Evolutionary conservation across 2,888 invertebrate species (phyloP).

Genomic region (Yponomeuta plumbellus): DNA sequence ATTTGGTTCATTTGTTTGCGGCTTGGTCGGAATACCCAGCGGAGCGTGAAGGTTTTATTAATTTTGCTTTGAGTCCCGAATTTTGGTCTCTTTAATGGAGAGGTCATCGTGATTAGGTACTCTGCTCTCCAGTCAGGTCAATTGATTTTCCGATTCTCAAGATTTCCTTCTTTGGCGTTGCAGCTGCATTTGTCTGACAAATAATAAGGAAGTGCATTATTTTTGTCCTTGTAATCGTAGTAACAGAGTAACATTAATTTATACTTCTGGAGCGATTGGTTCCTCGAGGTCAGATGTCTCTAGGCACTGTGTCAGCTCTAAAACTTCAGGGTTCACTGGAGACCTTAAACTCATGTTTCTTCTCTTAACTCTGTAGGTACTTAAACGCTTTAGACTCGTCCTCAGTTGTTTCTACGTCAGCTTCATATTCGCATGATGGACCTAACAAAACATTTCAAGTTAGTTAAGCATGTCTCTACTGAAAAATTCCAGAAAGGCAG

Average conservation of each 20-base stretch:
- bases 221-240: not conserved
- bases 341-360: not conserved
- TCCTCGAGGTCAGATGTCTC: not conserved
- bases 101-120: not conserved
- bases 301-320: not conserved
- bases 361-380: slow-evolving; percentile 16
- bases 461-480: not conserved
- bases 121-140: not conserved
- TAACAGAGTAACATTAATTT: not conserved
- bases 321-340: not conserved
- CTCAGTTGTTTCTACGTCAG: slow-evolving; percentile 31
- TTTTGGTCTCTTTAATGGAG: not conserved
- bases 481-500: not conserved
- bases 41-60: not conserved
- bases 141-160: not conserved
- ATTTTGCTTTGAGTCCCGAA: not conserved
- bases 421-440: slow-evolving; percentile 33
- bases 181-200: not conserved
- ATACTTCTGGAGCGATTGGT: not conserved
- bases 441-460: not conserved
- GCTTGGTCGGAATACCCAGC: too few relatives aligned
- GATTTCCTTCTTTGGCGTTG: not conserved
- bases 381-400: slow-evolving; percentile 16
- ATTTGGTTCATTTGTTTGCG: not conserved
- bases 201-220: not conserved